Base-by-base conservation (phyloP, 2,113 vertebrate genomes). In the Aspiorhynchus laticeps region DNA sequence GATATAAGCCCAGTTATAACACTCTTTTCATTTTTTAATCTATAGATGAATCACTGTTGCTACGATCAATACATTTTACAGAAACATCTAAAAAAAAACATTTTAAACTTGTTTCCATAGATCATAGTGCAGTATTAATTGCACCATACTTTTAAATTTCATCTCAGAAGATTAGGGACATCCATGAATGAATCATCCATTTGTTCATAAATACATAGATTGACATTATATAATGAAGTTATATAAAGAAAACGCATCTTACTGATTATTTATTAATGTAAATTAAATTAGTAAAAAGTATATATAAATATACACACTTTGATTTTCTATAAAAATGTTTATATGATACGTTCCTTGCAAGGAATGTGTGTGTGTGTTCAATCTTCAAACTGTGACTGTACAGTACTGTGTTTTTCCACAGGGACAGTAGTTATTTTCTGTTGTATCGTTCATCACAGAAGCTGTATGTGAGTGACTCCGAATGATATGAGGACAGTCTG, bases 391-490 rank as follows among this genome's bases (percentile, higher is more conserved):
- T 46, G 41, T 75, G 73, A 75, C 2, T 76, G 5, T 41, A 48
- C n/a, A 76, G n/a, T 9, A 26, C 41, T 48, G 26, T 76, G 26
- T 33, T 53, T 79, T 80, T 53, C n/a, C 63, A 53, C 19, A 63
- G 31, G 43, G 24, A 56, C 36, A 80, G 51, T 61, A 53, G 76
- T 69, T 56, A 61, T 63, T 78, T 85, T 86, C 65, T 73, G 46
- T 81, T 65, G 59, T 43, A 81, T 43, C 33, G n/a, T 81, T 80
- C 61, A 85, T n/a, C 24, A 79, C 59, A 79, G 61, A 79, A 78
- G 76, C 59, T 36, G 28, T 79, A n/a, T 79, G 31, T 51, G 21
- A 82, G 38, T 67, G 65, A 83, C 46, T 71, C 63, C 28, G 5
- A 80, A 24, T 85, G 33, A 33, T 69, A 46, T 4, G 63, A 28